A percentile compares a stretch with the other conserved stretches of the same genome.
Evolutionary conservation across 2,888 invertebrate genomes (phyloP).

Genomic region (Lithophane ornitopus): DNA sequence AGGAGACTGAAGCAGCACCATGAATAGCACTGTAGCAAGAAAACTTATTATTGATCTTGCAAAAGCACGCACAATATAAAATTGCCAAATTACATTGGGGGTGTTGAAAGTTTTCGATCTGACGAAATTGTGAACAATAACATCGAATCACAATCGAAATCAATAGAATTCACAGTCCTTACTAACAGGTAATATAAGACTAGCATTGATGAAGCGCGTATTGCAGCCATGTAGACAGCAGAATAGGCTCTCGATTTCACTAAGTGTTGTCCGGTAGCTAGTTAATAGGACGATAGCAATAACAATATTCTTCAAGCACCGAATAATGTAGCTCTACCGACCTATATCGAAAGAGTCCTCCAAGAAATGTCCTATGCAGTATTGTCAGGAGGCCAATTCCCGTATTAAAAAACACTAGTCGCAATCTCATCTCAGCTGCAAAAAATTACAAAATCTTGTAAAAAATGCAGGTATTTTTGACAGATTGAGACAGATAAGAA

Average conservation of each 20-base stretch:
- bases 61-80: neutral
- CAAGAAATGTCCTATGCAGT: neutral
- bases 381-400: neutral
- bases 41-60: neutral
- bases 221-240: neutral
- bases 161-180: neutral
- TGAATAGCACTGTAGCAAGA: neutral
- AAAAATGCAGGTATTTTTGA: too few relatives aligned
- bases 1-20: neutral
- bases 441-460: too few relatives aligned
- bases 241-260: neutral
- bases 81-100: neutral
- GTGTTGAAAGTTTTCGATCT: constrained; percentile 2
- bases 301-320: neutral
- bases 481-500: too few relatives aligned
- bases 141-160: constrained; percentile 9
- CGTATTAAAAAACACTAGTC: neutral
- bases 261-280: neutral
- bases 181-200: neutral
- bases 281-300: neutral
- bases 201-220: neutral
- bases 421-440: too few relatives aligned
- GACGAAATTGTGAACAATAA: neutral
- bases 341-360: neutral
- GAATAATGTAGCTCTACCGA: neutral